Evolutionary conservation across 2,113 vertebrate species (phyloP).

Genomic region (Tupaia tana): DNA sequence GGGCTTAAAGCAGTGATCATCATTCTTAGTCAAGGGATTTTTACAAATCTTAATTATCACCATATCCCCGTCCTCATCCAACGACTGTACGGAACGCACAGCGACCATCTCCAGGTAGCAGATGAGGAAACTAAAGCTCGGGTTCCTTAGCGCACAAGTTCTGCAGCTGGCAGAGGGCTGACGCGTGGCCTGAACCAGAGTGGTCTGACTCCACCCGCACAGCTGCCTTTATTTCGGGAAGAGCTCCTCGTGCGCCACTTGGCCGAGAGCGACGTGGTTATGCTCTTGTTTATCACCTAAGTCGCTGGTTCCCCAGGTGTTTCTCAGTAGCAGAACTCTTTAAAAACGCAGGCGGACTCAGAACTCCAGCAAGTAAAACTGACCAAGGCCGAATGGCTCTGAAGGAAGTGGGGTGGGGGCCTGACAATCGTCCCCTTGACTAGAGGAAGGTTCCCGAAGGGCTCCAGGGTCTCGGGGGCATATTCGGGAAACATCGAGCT

Average conservation of each 20-base stretch:
- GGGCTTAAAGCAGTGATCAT: constrained; percentile 21
- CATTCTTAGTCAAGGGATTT: not conserved
- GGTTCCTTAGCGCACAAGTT: not conserved
- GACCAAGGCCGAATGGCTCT: not conserved
- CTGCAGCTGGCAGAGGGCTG: not conserved
- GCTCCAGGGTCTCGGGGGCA: not conserved
- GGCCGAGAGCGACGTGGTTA: not conserved
- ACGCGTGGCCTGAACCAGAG: not conserved
- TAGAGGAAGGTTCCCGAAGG: not conserved
- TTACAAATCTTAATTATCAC: constrained; percentile 12
- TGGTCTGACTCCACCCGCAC: not conserved
- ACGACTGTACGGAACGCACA: not conserved
- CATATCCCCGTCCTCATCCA: constrained; percentile 11
- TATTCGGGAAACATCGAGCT: not conserved
- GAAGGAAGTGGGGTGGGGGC: not conserved
- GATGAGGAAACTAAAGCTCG: constrained; percentile 59
- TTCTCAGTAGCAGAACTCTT: constrained; percentile 3
- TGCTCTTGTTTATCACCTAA: not conserved
- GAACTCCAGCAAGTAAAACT: constrained; percentile 31
- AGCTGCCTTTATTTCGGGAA: constrained; percentile 40
- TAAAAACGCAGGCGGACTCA: not conserved
- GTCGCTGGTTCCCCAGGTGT: constrained; percentile 21
- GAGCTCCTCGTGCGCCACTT: not conserved
- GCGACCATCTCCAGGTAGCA: not conserved
- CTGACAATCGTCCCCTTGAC: not conserved